These are phyloP conservation scores for Piaya cayana DNA, from an alignment of 2,113 vertebrate genomes.

Conservation along the genomic window DNA sequence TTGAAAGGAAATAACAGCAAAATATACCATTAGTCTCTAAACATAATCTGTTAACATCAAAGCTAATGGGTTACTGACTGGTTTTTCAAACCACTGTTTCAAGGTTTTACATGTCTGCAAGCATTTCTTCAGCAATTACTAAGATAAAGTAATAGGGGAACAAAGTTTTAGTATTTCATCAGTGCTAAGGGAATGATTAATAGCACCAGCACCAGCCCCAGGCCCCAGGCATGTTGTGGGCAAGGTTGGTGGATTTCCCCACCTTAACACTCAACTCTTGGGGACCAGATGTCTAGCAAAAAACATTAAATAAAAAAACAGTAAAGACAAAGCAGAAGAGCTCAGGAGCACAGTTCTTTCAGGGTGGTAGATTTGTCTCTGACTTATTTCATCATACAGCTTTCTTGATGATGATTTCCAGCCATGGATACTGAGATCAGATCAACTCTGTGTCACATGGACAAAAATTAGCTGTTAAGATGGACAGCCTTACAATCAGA, in stretches of 20 bases:
- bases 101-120: constrained; percentile 35
- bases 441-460: neutral
- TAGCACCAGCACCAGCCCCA: neutral
- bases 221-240: neutral
- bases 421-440: neutral
- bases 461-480: neutral
- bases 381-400: neutral
- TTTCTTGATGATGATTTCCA: neutral
- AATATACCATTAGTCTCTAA: neutral
- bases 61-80: constrained; percentile 9
- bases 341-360: neutral
- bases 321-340: neutral
- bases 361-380: neutral
- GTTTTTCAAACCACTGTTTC: neutral
- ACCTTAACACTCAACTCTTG: neutral
- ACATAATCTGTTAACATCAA: constrained; percentile 36
- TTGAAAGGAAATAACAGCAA: constrained; percentile 15
- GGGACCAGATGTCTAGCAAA: neutral
- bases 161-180: neutral
- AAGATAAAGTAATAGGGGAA: constrained; percentile 37
- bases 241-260: neutral
- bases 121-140: constrained; percentile 44
- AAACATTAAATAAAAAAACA: neutral
- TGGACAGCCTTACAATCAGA: neutral
- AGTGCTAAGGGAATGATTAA: neutral